phyloP scores from a whole-genome alignment of 2,113 vertebrate species.

The Poeciliopsis occidentalis region DNA sequence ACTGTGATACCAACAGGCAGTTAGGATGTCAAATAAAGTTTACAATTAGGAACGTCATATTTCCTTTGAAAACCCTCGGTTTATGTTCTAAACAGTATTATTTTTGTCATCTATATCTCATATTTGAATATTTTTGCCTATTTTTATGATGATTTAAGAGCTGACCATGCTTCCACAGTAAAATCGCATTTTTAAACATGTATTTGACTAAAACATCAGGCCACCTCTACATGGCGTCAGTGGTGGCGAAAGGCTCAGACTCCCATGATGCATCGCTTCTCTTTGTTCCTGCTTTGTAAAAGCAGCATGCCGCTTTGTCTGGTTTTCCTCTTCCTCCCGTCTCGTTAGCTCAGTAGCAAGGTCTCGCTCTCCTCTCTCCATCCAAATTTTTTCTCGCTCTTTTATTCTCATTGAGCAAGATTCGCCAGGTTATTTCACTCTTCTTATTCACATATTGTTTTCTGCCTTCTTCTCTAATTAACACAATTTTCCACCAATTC shows the following conservation, averaged over 20 bases:
- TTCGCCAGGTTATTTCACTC: conserved; percentile 21
- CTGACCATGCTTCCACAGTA: not conserved
- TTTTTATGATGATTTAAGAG: not conserved
- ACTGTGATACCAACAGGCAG: not conserved
- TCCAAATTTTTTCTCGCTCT: conserved; percentile 36
- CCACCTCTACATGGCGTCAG: conserved; percentile 36
- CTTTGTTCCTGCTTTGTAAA: conserved; percentile 74
- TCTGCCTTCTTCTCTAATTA: conserved; percentile 25
- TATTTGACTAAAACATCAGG: not conserved
- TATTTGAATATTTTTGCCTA: not conserved
- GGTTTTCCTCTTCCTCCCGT: conserved; percentile 58
- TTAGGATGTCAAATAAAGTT: not conserved
- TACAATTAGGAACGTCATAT: not conserved
- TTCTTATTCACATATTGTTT: conserved; percentile 26
- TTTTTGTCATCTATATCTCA: not conserved
- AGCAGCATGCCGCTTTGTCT: conserved; percentile 72
- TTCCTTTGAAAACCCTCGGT: not conserved
- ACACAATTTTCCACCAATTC: conserved; percentile 31
- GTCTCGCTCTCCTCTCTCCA: conserved; percentile 53
- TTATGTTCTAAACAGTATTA: not conserved
- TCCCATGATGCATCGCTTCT: conserved; percentile 75
- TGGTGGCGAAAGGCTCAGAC: conserved; percentile 54
- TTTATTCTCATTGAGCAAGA: conserved; percentile 24
- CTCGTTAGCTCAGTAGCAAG: conserved; percentile 66
- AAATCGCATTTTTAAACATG: not conserved